Base-by-base conservation (phyloP, 2,113 vertebrate genomes). In the Noctilio leporinus region DNA sequence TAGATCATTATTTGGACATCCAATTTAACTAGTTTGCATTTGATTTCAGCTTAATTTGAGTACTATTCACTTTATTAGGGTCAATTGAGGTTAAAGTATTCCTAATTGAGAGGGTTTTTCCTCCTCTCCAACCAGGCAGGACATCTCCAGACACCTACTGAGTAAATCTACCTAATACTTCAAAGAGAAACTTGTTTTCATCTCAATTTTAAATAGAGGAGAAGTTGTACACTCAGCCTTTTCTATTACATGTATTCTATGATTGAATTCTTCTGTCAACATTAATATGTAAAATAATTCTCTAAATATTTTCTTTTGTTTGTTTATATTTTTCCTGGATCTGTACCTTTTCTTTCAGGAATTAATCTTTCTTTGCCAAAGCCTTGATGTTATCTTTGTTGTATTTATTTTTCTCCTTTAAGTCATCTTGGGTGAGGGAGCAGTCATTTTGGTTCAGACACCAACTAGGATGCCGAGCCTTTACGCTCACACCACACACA, bases 311-410 rank as follows among this genome's bases (percentile, higher is more conserved):
- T 96, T 93, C n/a, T 20, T 84, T 94, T 28, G 28, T 85, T 78
- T 26, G 19, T 85, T 92, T 90, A 4, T 93, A 47, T 78, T 96
- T 96, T 96, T 84, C 76, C 67, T 87, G 67, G 38, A 84, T 83
- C 84, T 88, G 40, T 19, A 65, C 69, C 83, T 89, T 89, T 93
- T 90, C 88, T 95, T 91, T 93, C 24, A 93, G 43, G 38, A 91
- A 94, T 93, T 93, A 62, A 73, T 91, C n/a, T 91, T 87, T 92
- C 65, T 94, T 96, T 78, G 86, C 89, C 55, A 93, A 89, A 57
- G 19, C 16, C 67, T 94, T 89, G 33, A 33, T 91, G 64, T 82
- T 83, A 49, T 82, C 94, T 96, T 15, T 86, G 33, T 88, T 91
- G 24, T 57, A 59, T 85, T 83, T 88, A 83, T 83, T 93, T 89